These are phyloP conservation scores for Diabrotica virgifera DNA, from an alignment of 1,140 invertebrate species.

Conservation along the genomic window DNA sequence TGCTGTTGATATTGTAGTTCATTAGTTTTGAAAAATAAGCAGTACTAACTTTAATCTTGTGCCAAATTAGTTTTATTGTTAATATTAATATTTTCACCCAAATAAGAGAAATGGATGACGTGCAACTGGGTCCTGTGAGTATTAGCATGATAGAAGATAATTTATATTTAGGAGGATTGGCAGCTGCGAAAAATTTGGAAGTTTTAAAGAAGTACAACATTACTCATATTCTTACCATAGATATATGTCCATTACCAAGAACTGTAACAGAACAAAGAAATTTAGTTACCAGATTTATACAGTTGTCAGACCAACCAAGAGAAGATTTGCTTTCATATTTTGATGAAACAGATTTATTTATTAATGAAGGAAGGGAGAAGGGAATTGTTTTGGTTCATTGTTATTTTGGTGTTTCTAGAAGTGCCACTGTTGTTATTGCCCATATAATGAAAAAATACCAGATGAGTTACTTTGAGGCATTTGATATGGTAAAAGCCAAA, in stretches of 20 bases:
- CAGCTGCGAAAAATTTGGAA: conserved; percentile 70
- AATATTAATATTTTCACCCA: no score
- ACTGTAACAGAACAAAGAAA: conserved; percentile 65
- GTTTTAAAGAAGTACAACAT: conserved; percentile 65
- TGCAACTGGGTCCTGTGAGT: conserved; percentile 59
- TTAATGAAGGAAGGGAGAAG: conserved; percentile 56
- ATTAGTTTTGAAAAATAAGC: no score
- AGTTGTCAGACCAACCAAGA: conserved; percentile 76
- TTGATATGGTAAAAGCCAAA: conserved; percentile 50
- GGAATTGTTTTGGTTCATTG: conserved; percentile 76
- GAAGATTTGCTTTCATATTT: conserved; percentile 79
- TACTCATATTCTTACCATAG: conserved; percentile 75
- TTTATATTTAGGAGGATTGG: conserved; percentile 73
- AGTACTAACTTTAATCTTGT: no score
- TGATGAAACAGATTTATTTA: conserved; percentile 71
- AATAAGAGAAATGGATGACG: conserved; percentile 9
- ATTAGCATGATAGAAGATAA: conserved; percentile 66
- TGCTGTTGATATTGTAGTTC: background rate
- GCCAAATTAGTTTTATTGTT: no score
- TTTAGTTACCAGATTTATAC: conserved; percentile 70
- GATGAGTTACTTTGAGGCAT: conserved; percentile 68
- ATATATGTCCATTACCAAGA: conserved; percentile 75
- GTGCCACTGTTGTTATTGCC: conserved; percentile 77
- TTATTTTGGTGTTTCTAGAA: conserved; percentile 83
- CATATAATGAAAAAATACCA: conserved; percentile 81